Evolutionary conservation across 2,888 invertebrate genomes (phyloP).

Genomic region (Rapana venosa): DNA sequence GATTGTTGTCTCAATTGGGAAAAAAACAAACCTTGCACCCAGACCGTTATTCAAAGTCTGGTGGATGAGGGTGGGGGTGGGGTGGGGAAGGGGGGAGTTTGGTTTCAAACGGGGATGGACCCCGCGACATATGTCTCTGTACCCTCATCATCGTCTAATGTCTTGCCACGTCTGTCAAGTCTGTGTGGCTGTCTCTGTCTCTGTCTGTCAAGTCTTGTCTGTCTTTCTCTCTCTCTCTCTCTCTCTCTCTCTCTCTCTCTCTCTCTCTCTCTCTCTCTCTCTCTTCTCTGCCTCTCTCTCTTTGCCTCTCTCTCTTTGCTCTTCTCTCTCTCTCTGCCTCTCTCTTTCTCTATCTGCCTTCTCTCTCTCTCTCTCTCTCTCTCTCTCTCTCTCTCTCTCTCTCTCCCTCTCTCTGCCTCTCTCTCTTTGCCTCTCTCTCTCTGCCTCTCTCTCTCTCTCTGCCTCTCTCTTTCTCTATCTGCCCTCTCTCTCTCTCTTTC

Average conservation of each 20-base stretch:
- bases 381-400: not conserved
- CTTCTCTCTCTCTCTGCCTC: not conserved
- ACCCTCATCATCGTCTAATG: no score
- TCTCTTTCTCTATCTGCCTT: not conserved
- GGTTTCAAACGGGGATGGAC: no score
- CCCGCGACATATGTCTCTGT: no score
- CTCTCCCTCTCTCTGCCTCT: not conserved
- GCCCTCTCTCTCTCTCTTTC: not conserved
- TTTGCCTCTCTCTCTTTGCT: not conserved
- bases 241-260: not conserved
- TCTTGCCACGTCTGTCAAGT: no score
- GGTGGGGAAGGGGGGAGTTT: no score
- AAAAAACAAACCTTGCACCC: no score
- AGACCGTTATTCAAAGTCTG: no score
- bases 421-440: not conserved
- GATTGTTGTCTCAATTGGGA: no score
- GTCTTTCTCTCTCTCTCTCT: not conserved
- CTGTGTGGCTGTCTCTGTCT: not conserved
- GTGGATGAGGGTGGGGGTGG: no score
- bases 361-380: not conserved
- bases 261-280: not conserved
- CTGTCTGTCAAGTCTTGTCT: not conserved
- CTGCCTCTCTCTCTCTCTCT: not conserved
- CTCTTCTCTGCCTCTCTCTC: not conserved
- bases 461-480: not conserved